phyloP scores from a whole-genome alignment of 2,113 vertebrate genomes.

The Cheirogaleus medius region DNA sequence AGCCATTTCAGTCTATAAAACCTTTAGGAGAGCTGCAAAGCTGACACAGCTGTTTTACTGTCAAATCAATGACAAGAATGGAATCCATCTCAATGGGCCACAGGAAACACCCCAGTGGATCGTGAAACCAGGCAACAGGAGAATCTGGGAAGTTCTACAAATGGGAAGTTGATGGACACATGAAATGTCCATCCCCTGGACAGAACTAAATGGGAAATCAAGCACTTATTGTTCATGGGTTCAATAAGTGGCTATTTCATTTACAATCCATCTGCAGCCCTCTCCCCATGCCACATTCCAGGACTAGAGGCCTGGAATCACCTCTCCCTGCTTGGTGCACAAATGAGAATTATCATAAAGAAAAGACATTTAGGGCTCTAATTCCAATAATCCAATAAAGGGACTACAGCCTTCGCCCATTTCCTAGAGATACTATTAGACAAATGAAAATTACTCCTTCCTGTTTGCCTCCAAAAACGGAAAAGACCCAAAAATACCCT shows the following conservation, averaged over 20 bases:
- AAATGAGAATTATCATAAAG: background rate
- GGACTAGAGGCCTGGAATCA: background rate
- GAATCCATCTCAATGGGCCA: background rate
- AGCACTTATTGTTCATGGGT: background rate
- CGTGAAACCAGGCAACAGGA: background rate
- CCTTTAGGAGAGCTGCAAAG: background rate
- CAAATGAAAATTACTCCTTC: background rate
- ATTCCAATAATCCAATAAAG: background rate
- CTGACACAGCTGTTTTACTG: background rate
- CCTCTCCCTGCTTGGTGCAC: too few species aligned
- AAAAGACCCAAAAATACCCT: slow-evolving; percentile 6
- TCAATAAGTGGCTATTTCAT: background rate
- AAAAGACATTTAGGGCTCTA: background rate
- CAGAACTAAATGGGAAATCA: background rate
- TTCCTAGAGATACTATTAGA: slow-evolving; percentile 13
- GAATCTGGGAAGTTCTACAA: background rate
- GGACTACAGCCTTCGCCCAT: background rate
- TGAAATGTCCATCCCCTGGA: background rate
- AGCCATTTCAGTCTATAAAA: background rate
- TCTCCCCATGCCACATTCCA: background rate
- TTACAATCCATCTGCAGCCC: background rate
- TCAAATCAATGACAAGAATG: background rate
- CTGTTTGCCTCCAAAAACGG: background rate
- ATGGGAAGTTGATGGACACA: background rate
- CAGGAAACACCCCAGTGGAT: background rate